phyloP scores from a whole-genome alignment of 2,113 vertebrate genomes.

The Alosa alosa region DNA sequence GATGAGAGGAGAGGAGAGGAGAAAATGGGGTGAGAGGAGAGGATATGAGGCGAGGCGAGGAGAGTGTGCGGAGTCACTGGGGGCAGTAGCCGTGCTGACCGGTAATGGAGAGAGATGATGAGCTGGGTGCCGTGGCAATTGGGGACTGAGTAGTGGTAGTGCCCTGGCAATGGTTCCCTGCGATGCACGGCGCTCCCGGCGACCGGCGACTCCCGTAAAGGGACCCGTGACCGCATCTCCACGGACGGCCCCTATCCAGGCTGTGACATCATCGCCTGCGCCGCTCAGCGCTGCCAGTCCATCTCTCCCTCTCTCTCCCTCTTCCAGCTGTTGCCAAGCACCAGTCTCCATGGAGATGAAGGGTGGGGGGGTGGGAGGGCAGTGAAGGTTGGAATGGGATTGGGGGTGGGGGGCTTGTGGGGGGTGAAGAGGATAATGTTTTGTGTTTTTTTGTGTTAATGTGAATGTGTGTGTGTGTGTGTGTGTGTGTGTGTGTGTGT shows the following conservation, averaged over 20 bases:
- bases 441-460: slow-evolving; percentile 14
- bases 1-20: not conserved
- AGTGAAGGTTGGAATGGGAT: slow-evolving; percentile 18
- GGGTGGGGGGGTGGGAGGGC: slow-evolving; percentile 32
- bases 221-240: slow-evolving; percentile 40
- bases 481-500: slow-evolving; percentile 30
- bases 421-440: not conserved
- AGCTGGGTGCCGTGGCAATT: not conserved
- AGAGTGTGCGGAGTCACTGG: not conserved
- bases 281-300: slow-evolving; percentile 44
- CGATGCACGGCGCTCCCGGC: not conserved
- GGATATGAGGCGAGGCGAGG: not conserved
- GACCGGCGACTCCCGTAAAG: slow-evolving; percentile 21
- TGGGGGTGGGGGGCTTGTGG: not conserved
- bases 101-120: slow-evolving; percentile 26
- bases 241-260: slow-evolving; percentile 41
- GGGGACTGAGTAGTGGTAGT: not conserved
- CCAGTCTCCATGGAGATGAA: slow-evolving; percentile 77
- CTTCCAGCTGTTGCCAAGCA: slow-evolving; percentile 78
- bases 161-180: not conserved
- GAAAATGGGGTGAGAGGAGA: not conserved
- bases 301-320: slow-evolving; percentile 19
- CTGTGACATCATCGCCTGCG: slow-evolving; percentile 59
- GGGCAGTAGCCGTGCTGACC: slow-evolving; percentile 15
- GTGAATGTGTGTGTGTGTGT: not conserved